Evolutionary conservation across 1,140 invertebrate species (phyloP).

Genomic region (Drosophila mauritiana): DNA sequence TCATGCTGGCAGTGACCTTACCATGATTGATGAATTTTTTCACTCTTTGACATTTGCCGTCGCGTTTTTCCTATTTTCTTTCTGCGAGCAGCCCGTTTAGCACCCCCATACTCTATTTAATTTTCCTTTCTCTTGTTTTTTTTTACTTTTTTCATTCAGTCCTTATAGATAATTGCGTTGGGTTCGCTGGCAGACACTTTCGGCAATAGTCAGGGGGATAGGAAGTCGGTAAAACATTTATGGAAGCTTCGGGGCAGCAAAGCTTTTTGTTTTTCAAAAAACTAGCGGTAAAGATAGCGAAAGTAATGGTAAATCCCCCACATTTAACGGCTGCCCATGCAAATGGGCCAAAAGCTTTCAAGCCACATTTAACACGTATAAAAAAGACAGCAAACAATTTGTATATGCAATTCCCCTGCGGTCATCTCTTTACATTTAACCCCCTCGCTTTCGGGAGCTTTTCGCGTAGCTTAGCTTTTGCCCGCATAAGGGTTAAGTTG

Average conservation of each 20-base stretch:
- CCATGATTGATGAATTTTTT: constrained; percentile 80
- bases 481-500: constrained; percentile 7
- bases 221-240: constrained; percentile 21
- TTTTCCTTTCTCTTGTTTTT: not conserved
- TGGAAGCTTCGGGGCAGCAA: constrained; percentile 19
- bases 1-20: constrained; percentile 70
- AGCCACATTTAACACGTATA: constrained; percentile 45
- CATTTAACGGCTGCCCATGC: constrained; percentile 1
- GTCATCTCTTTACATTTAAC: not conserved
- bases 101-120: not conserved
- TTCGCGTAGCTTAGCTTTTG: constrained; percentile 5
- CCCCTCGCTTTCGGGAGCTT: constrained; percentile 15
- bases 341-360: constrained; percentile 35
- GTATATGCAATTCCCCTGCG: constrained; percentile 21
- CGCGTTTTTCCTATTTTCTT: constrained; percentile 52
- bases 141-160: constrained; percentile 5
- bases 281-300: constrained; percentile 4
- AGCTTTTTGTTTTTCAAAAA: constrained; percentile 22
- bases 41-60: constrained; percentile 79
- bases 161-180: constrained; percentile 67
- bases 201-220: constrained; percentile 31
- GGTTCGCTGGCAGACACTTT: constrained; percentile 34
- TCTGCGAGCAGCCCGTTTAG: not conserved
- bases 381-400: constrained; percentile 21
- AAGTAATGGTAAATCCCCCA: constrained; percentile 4